Evolutionary conservation across 2,113 vertebrate species (phyloP).

Genomic region (Epinephelus moara): DNA sequence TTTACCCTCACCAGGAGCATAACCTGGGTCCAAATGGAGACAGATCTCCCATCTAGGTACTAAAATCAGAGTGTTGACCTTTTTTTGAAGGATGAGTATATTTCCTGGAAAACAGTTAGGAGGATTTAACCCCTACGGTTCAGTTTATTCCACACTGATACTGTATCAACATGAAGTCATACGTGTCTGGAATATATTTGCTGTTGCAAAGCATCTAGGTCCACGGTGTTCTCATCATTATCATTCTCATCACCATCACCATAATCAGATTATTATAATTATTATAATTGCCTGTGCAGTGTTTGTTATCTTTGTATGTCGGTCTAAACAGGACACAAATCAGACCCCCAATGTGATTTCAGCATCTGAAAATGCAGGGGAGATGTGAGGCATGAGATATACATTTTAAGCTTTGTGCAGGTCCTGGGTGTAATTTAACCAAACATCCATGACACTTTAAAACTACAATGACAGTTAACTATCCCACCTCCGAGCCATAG

Average conservation of each 20-base stretch:
- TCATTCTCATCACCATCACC: constrained; percentile 52
- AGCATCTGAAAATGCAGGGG: neutral
- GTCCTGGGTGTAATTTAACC: constrained; percentile 34
- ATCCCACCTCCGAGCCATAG: neutral
- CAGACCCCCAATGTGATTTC: constrained; percentile 28
- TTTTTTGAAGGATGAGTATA: constrained; percentile 4
- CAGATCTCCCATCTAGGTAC: neutral
- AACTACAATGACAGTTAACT: constrained; percentile 6
- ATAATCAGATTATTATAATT: constrained; percentile 73
- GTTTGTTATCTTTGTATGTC: constrained; percentile 63
- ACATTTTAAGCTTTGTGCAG: constrained; percentile 5
- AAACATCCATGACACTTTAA: constrained; percentile 31
- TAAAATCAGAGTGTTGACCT: constrained; percentile 16
- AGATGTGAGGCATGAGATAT: neutral
- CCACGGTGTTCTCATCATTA: constrained; percentile 55
- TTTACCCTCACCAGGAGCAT: neutral
- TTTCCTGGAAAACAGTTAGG: constrained; percentile 25
- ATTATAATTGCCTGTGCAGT: constrained; percentile 64
- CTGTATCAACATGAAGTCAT: constrained; percentile 14
- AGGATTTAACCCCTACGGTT: neutral
- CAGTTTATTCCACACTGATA: neutral
- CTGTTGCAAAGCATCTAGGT: constrained; percentile 15
- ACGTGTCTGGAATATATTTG: constrained; percentile 33
- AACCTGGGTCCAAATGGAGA: constrained; percentile 10
- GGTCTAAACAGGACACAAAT: constrained; percentile 59